These are phyloP conservation scores for Sternotherus odoratus DNA, from an alignment of 2,797 vertebrate genomes.

Conservation along the genomic window DNA sequence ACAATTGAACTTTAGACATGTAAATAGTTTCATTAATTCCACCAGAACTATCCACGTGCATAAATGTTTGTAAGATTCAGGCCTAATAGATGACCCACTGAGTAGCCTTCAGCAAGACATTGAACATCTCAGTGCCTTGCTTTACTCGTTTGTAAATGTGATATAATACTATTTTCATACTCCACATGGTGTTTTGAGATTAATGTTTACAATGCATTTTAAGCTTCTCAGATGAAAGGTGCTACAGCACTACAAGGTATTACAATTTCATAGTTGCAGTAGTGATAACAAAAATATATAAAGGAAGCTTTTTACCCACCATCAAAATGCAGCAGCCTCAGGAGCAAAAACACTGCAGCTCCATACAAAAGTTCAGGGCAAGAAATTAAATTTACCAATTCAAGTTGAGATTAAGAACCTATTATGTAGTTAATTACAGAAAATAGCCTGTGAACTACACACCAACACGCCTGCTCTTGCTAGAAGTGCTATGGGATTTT, in stretches of 20 bases:
- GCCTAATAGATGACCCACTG: fast-evolving
- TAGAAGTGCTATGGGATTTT: neutral
- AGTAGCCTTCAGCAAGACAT: neutral
- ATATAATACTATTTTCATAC: fast-evolving
- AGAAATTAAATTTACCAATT: neutral
- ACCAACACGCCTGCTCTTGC: neutral
- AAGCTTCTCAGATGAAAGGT: neutral
- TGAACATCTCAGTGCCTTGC: neutral
- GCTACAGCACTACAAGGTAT: neutral
- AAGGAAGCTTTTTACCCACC: neutral
- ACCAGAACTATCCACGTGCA: neutral
- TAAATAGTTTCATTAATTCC: fast-evolving
- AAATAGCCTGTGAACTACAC: neutral
- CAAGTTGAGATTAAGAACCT: neutral
- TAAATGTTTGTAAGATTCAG: fast-evolving
- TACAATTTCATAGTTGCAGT: neutral
- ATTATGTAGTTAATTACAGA: neutral
- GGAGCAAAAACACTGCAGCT: neutral
- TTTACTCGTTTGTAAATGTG: neutral
- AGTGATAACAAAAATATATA: neutral
- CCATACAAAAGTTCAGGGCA: neutral
- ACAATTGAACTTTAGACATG: fast-evolving
- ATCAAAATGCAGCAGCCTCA: neutral
- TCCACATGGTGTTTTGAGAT: fast-evolving
- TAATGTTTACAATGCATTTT: neutral